Evolutionary conservation across 2,797 vertebrate species (phyloP).

Genomic region (Enteromius fasciolatus): DNA sequence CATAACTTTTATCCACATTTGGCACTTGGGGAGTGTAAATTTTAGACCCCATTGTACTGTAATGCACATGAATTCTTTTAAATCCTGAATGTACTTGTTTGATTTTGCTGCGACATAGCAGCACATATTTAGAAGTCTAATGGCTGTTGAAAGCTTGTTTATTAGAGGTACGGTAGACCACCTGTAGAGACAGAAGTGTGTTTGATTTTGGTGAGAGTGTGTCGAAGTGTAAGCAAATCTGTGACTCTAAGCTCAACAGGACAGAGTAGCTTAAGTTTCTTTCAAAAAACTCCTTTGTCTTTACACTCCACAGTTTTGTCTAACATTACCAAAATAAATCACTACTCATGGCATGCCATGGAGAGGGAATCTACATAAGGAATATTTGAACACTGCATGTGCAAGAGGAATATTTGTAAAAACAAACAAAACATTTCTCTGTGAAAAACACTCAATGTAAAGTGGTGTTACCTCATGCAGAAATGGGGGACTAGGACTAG

Average conservation of each 20-base stretch:
- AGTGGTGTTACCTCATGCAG: neutral
- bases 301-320: conserved; percentile 30
- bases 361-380: conserved; percentile 1
- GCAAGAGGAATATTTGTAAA: neutral
- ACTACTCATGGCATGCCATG: conserved; percentile 19
- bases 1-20: neutral
- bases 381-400: neutral
- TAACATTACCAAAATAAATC: conserved; percentile 23
- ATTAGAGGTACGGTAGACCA: conserved; percentile 55
- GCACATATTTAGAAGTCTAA: conserved; percentile 13
- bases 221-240: conserved; percentile 19
- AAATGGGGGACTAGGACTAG: neutral
- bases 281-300: conserved; percentile 51
- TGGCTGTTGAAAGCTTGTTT: conserved; percentile 41
- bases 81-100: neutral
- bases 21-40: neutral
- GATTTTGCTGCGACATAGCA: conserved; percentile 1
- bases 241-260: conserved; percentile 38
- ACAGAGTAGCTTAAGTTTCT: conserved; percentile 45
- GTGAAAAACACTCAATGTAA: neutral
- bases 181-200: conserved; percentile 63
- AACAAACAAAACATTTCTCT: neutral
- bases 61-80: neutral
- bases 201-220: conserved; percentile 61
- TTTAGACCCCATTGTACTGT: neutral